phyloP scores from a whole-genome alignment of 1,140 invertebrate species.

The Ruditapes philippinarum region DNA sequence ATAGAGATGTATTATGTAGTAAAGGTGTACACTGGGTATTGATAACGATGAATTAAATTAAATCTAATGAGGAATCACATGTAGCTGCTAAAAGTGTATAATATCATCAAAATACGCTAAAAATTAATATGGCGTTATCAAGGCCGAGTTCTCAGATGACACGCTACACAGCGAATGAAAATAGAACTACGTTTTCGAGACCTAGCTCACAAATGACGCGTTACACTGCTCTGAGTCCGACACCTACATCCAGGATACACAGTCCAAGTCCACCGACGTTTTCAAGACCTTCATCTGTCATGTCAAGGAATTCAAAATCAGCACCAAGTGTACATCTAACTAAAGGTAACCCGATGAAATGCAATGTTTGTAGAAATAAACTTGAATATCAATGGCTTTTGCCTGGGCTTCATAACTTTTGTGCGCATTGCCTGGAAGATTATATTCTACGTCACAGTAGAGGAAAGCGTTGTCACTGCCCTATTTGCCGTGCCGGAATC shows the following conservation, averaged over 20 bases:
- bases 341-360: constrained; percentile 63
- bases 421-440: constrained; percentile 61
- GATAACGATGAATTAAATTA: no score
- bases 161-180: constrained; percentile 42
- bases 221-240: constrained; percentile 41
- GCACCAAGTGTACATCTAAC: constrained; percentile 27
- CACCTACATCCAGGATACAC: background rate
- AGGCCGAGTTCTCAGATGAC: constrained; percentile 61
- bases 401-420: constrained; percentile 64
- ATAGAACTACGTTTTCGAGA: background rate
- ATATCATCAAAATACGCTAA: no score
- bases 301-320: constrained; percentile 41
- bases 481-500: constrained; percentile 55
- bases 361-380: constrained; percentile 58
- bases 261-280: constrained; percentile 15
- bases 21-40: no score
- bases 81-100: no score
- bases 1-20: no score
- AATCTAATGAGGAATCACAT: no score
- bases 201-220: constrained; percentile 57
- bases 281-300: constrained; percentile 47
- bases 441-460: constrained; percentile 63
- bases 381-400: constrained; percentile 61
- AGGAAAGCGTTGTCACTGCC: constrained; percentile 56
- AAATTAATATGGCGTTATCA: constrained; percentile 50